phyloP scores from a whole-genome alignment of 2,797 vertebrate species.

The Acanthurus leucopareius region DNA sequence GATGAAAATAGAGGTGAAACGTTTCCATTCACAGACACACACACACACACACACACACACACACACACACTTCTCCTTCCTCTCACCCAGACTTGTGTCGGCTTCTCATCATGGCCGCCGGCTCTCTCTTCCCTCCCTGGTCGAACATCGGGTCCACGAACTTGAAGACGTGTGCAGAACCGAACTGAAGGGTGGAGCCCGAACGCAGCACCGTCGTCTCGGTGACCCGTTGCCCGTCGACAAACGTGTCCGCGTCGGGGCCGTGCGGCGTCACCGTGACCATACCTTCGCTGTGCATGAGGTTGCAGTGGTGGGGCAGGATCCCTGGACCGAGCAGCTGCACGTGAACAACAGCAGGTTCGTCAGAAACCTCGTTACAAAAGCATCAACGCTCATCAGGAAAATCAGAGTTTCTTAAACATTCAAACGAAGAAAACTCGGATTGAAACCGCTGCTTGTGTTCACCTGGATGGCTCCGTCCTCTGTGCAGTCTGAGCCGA shows the following conservation, averaged over 20 bases:
- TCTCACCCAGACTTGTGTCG: constrained; percentile 89
- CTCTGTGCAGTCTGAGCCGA: constrained; percentile 94
- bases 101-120: constrained; percentile 86
- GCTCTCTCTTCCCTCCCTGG: constrained; percentile 91
- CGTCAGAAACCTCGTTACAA: neutral
- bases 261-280: constrained; percentile 94
- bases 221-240: constrained; percentile 92
- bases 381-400: too few species aligned
- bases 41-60: neutral
- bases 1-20: neutral
- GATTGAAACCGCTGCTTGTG: neutral
- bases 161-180: constrained; percentile 94
- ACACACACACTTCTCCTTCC: neutral
- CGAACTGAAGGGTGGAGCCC: constrained; percentile 95
- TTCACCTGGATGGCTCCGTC: constrained; percentile 96
- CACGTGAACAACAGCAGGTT: neutral
- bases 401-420: too few species aligned
- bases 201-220: constrained; percentile 96
- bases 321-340: constrained; percentile 95
- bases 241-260: constrained; percentile 93
- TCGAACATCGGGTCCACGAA: constrained; percentile 98
- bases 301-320: constrained; percentile 96
- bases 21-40: neutral
- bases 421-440: too few species aligned
- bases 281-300: constrained; percentile 96